Evolutionary conservation across 2,888 invertebrate genomes (phyloP), one percentile per base, ranked within the genome.

Genomic region (Cyrtodaria siliqua): DNA sequence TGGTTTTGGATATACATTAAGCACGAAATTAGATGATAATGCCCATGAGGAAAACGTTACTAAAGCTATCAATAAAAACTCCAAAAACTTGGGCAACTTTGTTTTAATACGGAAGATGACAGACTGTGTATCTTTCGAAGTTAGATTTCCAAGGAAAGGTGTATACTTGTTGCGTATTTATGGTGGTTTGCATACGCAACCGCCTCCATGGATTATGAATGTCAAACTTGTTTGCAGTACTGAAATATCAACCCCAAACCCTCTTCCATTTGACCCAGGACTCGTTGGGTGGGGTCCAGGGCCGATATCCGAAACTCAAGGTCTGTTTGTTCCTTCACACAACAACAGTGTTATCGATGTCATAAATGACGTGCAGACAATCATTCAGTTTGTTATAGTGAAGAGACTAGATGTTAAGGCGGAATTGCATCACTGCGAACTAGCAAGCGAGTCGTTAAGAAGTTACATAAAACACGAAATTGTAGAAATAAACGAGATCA

Each of bases 161-260:
- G 42, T 27, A 8, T 79, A 69, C 42, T 68, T 63, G 26, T 33
- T 79, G 9, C 56, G 68, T n/a, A 38, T 79, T 23, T 76, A 52
- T n/a, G 79, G 75, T 23, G 79, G 79, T 16, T 49, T 64, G 3
- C 64, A 62, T 57, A 56, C 62, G 3, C 59, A 64, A 60, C 67
- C 69, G 6, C 79, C 75, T 20, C 79, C 71, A 2, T 79, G 79
- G 72, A 76, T 79, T 16, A 62, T 76, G 63, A 72, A 79, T 9
- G 53, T 69, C 0, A 50, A 60, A 27, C 42, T 79, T 6, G 57
- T 50, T 6, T 75, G 79, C 49, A 50, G 57, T 16, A 38, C 42
- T 2, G 24, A 70, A 1, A 16, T 57, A 1, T 42, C 47, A 23
- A 29, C 57, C 27, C 53, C 57, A 0, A 23, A 60, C 9, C 79